Evolutionary conservation across 2,113 vertebrate species (phyloP), one percentile per base, ranked within the genome.

Genomic region (Corythoichthys intestinalis): DNA sequence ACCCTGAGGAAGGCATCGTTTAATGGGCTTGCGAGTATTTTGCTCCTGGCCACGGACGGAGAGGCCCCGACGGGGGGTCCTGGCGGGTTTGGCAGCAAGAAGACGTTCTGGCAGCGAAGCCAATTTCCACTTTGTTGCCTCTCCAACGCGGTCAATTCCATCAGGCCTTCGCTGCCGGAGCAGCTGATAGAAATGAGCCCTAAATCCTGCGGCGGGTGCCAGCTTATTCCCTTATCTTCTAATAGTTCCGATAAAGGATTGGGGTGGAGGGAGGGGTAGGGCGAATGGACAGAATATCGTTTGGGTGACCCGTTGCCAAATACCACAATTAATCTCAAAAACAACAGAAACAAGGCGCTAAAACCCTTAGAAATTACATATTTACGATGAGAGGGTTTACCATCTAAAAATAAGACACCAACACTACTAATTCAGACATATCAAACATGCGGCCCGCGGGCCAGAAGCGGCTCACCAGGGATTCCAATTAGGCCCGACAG

Each of bases 121-220:
- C 87, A 86, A 85, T 87, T 88, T 89, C 79, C 66, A 84, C 85
- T 89, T 88, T 89, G 84, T 87, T 86, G 81, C 77, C 48, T 83
- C 80, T 89, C 84, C 82, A 89, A 78, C 75, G 73, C 70, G 75
- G 82, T 81, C 87, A 90, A 90, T 88, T 89, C 84, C 88, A 80
- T 86, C 85, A 86, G 88, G 86, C 81, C 80, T 75, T 73, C 53
- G 73, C 81, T 83, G 83, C 81, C 48, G 76, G 85, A 71, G 44
- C 64, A 12, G 76, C 79, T 85, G 84, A 87, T 80, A 82, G 81
- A 84, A 83, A 84, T 71, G 74, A 74, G 72, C 79, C 71, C 76
- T 83, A 86, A 88, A 76, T 86, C 87, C 78, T 82, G 70, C 63
- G 69, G 83, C 79, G 5, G 46, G 34, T 74, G 74, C 79, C 84